A percentile compares a stretch with the other conserved stretches of the same genome.
phyloP scores from a whole-genome alignment of 2,113 vertebrate species.

The Stomatorhinus ivindoensis region DNA sequence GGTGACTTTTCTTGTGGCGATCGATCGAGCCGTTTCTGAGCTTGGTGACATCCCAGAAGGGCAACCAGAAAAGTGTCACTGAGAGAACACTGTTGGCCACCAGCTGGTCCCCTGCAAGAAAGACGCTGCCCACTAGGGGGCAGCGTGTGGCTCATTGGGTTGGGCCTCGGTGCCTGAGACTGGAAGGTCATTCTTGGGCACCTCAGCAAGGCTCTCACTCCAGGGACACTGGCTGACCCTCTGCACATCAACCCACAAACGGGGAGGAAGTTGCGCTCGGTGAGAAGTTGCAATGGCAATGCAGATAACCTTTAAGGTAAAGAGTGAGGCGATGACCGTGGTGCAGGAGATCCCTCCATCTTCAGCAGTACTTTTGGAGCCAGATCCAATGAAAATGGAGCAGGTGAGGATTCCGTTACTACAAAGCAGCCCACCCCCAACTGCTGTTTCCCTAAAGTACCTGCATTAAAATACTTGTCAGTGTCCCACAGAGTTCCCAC shows the following conservation, averaged over 20 bases:
- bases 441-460: background rate
- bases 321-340: slow-evolving; percentile 63
- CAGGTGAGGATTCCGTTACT: background rate
- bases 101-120: background rate
- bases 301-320: slow-evolving; percentile 68
- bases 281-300: slow-evolving; percentile 15
- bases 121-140: background rate
- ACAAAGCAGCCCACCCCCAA: background rate
- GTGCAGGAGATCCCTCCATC: slow-evolving; percentile 57
- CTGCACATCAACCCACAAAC: background rate
- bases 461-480: background rate
- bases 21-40: background rate
- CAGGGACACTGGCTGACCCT: background rate
- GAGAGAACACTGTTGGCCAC: background rate
- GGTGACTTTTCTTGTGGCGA: background rate
- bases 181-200: background rate
- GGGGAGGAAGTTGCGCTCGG: background rate
- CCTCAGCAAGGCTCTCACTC: background rate
- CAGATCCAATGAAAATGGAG: slow-evolving; percentile 41
- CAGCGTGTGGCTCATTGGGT: background rate
- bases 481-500: background rate
- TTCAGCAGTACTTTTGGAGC: slow-evolving; percentile 53
- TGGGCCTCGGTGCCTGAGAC: background rate
- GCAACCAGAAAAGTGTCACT: background rate
- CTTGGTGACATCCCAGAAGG: background rate